Percentiles rank a stretch among this genome's conserved stretches.
These are phyloP conservation scores for Cochlearius cochlearius DNA, from an alignment of 2,113 vertebrate species.

Conservation along the genomic window DNA sequence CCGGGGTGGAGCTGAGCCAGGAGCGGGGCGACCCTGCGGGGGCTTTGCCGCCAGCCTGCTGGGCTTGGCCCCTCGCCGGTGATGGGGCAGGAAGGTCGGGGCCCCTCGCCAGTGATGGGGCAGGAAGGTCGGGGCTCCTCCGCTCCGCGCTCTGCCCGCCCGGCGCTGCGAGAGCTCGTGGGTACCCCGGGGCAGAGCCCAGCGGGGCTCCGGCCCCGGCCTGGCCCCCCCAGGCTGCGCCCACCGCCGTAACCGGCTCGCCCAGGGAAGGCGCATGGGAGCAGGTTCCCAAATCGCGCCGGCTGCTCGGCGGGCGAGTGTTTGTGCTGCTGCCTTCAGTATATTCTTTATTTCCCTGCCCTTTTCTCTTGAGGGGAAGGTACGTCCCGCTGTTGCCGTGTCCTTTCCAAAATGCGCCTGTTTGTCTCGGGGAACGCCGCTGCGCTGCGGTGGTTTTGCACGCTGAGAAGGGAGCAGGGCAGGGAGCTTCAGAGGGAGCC, in stretches of 20 bases:
- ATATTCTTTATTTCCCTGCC: not conserved
- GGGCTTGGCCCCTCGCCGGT: not conserved
- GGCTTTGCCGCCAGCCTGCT: not conserved
- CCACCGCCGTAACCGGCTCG: not conserved
- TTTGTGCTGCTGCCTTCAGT: not conserved
- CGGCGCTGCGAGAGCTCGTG: fast-evolving
- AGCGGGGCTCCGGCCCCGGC: not conserved
- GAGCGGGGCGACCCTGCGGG: not conserved
- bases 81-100: not conserved
- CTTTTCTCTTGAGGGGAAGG: not conserved
- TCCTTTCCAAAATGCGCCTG: not conserved
- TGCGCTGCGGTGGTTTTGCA: fast-evolving
- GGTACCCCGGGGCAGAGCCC: not conserved
- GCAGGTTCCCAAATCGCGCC: fast-evolving
- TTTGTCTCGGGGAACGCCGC: fast-evolving
- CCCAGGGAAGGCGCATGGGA: fast-evolving
- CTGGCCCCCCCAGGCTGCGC: not conserved
- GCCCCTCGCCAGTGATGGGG: no score
- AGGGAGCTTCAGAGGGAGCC: not conserved
- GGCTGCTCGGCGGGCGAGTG: not conserved
- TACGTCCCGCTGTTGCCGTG: fast-evolving
- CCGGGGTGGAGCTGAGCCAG: not conserved
- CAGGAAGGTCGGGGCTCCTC: not conserved
- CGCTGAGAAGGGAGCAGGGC: fast-evolving
- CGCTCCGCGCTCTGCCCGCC: fast-evolving